phyloP scores from a whole-genome alignment of 2,113 vertebrate species.

The Pomatostomus ruficeps region DNA sequence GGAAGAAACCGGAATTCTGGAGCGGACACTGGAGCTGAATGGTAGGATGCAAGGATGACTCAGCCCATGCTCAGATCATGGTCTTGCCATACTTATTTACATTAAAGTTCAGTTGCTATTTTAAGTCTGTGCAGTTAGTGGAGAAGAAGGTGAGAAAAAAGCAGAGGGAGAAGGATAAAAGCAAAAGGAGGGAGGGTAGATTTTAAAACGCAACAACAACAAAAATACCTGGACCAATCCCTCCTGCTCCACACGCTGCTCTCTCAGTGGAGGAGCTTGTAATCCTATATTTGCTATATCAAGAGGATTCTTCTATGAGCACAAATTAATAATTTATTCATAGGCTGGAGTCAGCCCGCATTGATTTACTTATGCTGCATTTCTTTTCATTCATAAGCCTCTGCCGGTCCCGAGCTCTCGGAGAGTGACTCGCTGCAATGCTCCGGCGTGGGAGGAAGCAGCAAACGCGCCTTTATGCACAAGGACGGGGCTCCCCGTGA shows the following conservation, averaged over 20 bases:
- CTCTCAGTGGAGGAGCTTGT: conserved; percentile 3
- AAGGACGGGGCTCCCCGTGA: neutral
- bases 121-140: neutral
- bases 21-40: neutral
- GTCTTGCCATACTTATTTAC: conserved; percentile 23
- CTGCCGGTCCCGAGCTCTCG: neutral
- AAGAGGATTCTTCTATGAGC: conserved; percentile 34
- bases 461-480: neutral
- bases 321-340: conserved; percentile 63
- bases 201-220: neutral
- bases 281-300: conserved; percentile 4
- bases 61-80: conserved; percentile 54
- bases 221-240: conserved; percentile 20
- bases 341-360: conserved; percentile 42
- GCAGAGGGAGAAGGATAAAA: neutral
- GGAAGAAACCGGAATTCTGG: neutral
- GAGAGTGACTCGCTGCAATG: neutral
- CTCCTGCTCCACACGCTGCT: neutral
- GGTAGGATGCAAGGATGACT: conserved; percentile 67
- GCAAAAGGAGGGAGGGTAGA: neutral
- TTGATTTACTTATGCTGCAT: conserved; percentile 58
- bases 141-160: neutral
- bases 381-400: conserved; percentile 37
- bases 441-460: conserved; percentile 1
- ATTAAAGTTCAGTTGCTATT: conserved; percentile 54